Conservation (phyloP, 1,140 invertebrate genomes). For the Neuroterus valhalla region DNA sequence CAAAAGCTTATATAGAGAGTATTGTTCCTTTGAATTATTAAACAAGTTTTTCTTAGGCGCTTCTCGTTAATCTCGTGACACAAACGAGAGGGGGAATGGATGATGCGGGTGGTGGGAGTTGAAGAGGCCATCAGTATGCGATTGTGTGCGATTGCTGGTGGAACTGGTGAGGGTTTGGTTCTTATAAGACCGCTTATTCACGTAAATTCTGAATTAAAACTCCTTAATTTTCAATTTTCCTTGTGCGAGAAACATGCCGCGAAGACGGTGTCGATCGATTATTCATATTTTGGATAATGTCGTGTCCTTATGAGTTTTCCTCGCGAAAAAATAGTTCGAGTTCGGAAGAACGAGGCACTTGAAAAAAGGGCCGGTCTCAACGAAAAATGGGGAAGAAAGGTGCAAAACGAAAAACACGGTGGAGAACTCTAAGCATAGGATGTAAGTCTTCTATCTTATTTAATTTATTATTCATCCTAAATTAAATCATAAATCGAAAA, state of each 20-base stretch:
- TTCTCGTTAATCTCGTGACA: too few species aligned
- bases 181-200: neutral
- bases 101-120: conserved; percentile 35
- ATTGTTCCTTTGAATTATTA: too few species aligned
- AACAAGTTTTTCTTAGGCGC: too few species aligned
- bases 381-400: conserved; percentile 74
- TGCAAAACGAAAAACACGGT: conserved; percentile 73
- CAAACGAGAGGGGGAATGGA: neutral
- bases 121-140: conserved; percentile 64
- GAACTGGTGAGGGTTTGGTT: conserved; percentile 29
- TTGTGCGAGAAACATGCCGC: conserved; percentile 49
- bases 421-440: conserved; percentile 73
- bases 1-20: too few species aligned
- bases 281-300: neutral
- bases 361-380: conserved; percentile 55
- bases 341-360: conserved; percentile 44
- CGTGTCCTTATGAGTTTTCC: neutral
- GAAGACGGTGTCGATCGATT: conserved; percentile 42
- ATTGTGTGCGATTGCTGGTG: conserved; percentile 56
- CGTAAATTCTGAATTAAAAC: neutral
- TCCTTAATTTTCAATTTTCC: neutral
- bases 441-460: conserved; percentile 61
- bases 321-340: conserved; percentile 27
- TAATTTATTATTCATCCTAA: neutral
- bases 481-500: too few species aligned